Conservation (phyloP, 1,140 invertebrate genomes). For the Venustaconcha ellipsiformis region DNA sequence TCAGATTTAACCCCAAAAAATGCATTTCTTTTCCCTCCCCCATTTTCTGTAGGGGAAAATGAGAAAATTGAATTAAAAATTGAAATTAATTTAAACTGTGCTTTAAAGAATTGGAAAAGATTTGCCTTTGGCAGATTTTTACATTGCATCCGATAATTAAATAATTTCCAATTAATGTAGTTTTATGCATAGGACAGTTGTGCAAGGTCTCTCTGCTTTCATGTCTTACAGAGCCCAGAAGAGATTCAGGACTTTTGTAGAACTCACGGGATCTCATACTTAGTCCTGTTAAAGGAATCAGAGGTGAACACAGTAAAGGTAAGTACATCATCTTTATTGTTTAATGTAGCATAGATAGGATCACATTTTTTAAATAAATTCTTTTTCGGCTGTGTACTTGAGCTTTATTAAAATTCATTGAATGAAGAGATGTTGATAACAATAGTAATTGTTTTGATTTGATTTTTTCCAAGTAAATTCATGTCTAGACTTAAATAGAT, state of each 20-base stretch:
- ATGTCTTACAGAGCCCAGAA: constrained; percentile 71
- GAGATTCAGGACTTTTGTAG: constrained; percentile 78
- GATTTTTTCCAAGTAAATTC: no score
- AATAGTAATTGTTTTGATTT: no score
- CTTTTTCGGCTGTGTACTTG: no score
- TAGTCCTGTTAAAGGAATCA: constrained; percentile 78
- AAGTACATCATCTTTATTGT: constrained; percentile 36
- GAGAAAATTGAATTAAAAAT: not conserved
- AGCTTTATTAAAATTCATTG: no score
- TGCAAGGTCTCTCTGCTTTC: constrained; percentile 7
- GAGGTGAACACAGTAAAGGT: constrained; percentile 76
- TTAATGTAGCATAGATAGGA: no score
- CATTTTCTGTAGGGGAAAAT: no score
- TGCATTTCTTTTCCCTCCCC: no score
- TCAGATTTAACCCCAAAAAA: no score
- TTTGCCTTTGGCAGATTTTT: not conserved
- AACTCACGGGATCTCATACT: constrained; percentile 75
- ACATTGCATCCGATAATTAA: not conserved
- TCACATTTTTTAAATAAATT: no score
- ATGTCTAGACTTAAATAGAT: no score
- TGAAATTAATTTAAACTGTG: not conserved
- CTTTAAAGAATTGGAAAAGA: not conserved
- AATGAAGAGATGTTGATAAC: no score
- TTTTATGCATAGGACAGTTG: not conserved
- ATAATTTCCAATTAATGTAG: not conserved